A percentile compares a stretch with the other conserved stretches of the same genome.
These are phyloP conservation scores for Machimus atricapillus DNA, from an alignment of 2,888 invertebrate genomes.

Conservation along the genomic window DNA sequence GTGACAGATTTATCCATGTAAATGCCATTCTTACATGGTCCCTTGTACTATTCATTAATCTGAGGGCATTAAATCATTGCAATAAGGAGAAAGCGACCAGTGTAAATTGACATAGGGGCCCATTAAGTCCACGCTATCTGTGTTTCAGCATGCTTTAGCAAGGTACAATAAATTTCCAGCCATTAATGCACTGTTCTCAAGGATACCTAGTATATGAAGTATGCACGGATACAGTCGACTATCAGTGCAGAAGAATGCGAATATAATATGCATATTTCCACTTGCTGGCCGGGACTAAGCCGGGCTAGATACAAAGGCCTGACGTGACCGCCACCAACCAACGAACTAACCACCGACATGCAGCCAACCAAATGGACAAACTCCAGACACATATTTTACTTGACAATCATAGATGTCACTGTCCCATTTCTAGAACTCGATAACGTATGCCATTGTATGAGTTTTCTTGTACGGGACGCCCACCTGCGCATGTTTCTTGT, in stretches of 20 bases:
- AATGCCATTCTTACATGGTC: neutral
- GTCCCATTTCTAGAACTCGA: constrained; percentile 32
- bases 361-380: neutral
- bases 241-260: neutral
- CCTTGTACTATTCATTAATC: neutral
- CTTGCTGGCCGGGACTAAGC: neutral
- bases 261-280: neutral
- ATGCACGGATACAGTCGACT: neutral
- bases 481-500: constrained; percentile 9
- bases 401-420: constrained; percentile 35
- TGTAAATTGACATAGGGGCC: neutral
- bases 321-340: neutral
- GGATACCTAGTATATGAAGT: neutral
- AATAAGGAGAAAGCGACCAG: neutral
- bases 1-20: neutral
- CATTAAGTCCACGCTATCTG: neutral
- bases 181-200: neutral
- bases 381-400: constrained; percentile 33
- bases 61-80: neutral
- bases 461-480: constrained; percentile 23
- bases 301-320: neutral
- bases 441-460: constrained; percentile 17
- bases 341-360: neutral
- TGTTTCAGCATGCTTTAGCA: neutral
- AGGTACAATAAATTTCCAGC: neutral